These are phyloP conservation scores for Arvicanthis niloticus DNA, from an alignment of 2,113 vertebrate genomes.

Conservation along the genomic window DNA sequence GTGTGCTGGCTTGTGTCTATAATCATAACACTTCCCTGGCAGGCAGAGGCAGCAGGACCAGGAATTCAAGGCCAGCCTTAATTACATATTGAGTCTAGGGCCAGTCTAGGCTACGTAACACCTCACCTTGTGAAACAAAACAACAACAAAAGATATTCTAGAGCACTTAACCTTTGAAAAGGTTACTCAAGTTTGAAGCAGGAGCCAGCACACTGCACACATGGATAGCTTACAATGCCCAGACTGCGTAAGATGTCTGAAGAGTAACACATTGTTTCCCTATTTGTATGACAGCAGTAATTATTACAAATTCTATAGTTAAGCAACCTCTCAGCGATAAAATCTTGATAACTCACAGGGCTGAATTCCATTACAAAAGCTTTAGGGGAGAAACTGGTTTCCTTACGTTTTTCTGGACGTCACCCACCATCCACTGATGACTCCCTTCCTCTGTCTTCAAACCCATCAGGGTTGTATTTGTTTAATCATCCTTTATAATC, in stretches of 20 bases:
- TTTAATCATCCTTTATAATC: conserved; percentile 22
- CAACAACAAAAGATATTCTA: background rate
- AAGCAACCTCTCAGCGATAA: background rate
- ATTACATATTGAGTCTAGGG: background rate
- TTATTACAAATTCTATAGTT: conserved; percentile 15
- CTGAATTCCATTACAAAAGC: background rate
- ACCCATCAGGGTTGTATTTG: background rate
- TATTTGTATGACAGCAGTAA: background rate
- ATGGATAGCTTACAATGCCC: background rate
- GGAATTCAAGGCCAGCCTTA: background rate
- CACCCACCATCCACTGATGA: background rate
- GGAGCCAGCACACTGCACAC: background rate
- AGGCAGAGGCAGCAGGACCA: background rate
- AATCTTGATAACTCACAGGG: background rate
- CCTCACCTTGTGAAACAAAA: background rate
- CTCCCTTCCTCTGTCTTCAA: background rate
- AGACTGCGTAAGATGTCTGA: background rate
- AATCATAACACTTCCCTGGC: background rate
- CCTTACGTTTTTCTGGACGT: conserved; percentile 23
- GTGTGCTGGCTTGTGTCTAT: background rate
- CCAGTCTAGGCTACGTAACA: background rate
- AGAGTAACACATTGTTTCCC: background rate
- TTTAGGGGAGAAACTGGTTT: background rate
- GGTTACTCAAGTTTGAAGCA: background rate
- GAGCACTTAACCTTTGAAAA: background rate